A percentile compares a stretch with the other conserved stretches of the same genome.
Evolutionary conservation across 2,888 invertebrate genomes (phyloP).

Genomic region (Orthosia gothica): DNA sequence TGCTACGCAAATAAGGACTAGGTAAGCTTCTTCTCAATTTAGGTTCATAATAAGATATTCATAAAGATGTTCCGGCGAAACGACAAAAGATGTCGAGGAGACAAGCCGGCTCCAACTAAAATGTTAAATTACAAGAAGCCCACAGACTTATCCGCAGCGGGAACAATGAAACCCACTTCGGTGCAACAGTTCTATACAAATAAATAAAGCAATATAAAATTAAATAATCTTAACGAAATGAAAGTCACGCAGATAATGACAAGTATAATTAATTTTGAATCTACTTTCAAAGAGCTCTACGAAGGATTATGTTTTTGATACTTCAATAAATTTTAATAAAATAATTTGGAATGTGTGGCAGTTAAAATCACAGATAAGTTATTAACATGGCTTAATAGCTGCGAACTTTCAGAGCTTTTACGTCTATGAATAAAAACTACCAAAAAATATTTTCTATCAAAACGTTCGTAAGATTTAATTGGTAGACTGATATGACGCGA

Average conservation of each 20-base stretch:
- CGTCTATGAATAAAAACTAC: background rate
- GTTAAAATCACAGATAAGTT: conserved; percentile 11
- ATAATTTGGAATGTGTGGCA: conserved; percentile 4
- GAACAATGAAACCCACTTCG: conserved; percentile 68
- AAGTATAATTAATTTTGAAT: conserved; percentile 50
- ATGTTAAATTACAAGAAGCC: conserved; percentile 83
- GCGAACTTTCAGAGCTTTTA: background rate
- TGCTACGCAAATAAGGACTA: conserved; percentile 86
- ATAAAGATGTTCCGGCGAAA: conserved; percentile 85
- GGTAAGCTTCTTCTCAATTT: conserved; percentile 88
- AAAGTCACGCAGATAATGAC: conserved; percentile 36
- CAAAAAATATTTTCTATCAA: background rate
- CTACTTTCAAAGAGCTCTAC: conserved; percentile 26
- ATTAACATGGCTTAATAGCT: conserved; percentile 2
- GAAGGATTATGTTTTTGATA: conserved; percentile 19
- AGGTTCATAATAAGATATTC: conserved; percentile 89
- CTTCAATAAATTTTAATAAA: conserved; percentile 12
- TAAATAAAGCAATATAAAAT: conserved; percentile 52
- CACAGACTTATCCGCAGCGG: conserved; percentile 71
- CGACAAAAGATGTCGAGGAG: conserved; percentile 81
- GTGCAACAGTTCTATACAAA: conserved; percentile 63
- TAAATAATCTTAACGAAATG: conserved; percentile 52
- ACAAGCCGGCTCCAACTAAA: conserved; percentile 78
- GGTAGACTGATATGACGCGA: background rate
- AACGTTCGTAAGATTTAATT: conserved; percentile 7